Evolutionary conservation across 1,140 invertebrate species (phyloP).

Genomic region (Berghia stephanieae): DNA sequence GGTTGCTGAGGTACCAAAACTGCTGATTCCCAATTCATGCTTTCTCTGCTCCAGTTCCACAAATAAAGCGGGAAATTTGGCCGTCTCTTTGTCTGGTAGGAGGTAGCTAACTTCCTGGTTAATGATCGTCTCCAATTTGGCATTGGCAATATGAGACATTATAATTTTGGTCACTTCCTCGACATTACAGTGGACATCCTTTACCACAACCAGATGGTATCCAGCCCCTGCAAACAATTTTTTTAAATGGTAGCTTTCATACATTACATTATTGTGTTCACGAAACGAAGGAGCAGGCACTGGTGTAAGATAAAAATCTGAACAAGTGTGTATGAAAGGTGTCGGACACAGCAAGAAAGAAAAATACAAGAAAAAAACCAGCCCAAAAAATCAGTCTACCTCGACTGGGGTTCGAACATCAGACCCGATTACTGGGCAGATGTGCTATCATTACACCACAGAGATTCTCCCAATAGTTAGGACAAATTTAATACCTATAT

Average conservation of each 20-base stretch:
- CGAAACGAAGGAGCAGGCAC: too few species aligned
- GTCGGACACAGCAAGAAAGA: too few species aligned
- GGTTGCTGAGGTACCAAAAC: slow-evolving; percentile 81
- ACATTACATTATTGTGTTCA: too few species aligned
- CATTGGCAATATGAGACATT: slow-evolving; percentile 45
- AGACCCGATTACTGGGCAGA: too few species aligned
- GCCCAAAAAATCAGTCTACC: too few species aligned
- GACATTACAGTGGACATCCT: slow-evolving; percentile 69
- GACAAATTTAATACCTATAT: not conserved
- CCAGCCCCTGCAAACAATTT: slow-evolving; percentile 65
- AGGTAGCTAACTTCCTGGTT: slow-evolving; percentile 61
- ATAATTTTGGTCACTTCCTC: slow-evolving; percentile 55
- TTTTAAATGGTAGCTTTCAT: too few species aligned
- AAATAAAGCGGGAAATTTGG: slow-evolving; percentile 70
- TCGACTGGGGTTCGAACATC: too few species aligned
- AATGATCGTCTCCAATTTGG: slow-evolving; percentile 59
- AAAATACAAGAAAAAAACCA: too few species aligned
- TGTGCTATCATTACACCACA: too few species aligned
- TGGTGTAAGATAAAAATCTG: too few species aligned
- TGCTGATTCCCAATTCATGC: slow-evolving; percentile 74
- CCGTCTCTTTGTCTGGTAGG: slow-evolving; percentile 61
- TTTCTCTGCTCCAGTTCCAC: slow-evolving; percentile 73
- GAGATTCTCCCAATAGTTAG: too few species aligned
- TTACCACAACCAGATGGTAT: slow-evolving; percentile 64
- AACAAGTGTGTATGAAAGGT: too few species aligned